Evolutionary conservation across 2,113 vertebrate species (phyloP).

Genomic region (human): DNA sequence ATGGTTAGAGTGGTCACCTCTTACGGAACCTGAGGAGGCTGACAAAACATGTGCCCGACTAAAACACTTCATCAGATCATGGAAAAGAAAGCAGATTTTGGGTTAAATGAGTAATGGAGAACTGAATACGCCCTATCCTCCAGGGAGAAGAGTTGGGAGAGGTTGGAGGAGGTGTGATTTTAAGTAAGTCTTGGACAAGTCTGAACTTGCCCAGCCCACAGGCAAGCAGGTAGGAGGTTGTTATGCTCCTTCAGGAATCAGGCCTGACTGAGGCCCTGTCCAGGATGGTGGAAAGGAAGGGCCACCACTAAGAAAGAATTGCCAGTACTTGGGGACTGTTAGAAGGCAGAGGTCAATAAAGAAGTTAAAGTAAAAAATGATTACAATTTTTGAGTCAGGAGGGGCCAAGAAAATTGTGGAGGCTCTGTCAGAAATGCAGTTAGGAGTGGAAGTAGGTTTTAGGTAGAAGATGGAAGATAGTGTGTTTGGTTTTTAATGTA

Average conservation of each 20-base stretch:
- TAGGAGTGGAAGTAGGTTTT: neutral
- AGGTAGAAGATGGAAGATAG: neutral
- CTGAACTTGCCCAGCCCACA: neutral
- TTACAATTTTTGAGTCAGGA: neutral
- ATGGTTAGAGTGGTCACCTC: neutral
- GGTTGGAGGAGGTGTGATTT: neutral
- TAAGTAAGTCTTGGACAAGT: neutral
- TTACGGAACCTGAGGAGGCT: neutral
- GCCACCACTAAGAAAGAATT: neutral
- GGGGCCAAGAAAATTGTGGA: neutral
- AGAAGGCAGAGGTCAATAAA: neutral
- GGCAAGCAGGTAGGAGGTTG: neutral
- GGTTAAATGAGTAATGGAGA: neutral
- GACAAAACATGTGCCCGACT: neutral
- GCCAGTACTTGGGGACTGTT: no score
- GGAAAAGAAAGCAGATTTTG: neutral
- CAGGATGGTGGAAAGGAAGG: neutral
- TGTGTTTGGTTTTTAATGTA: neutral
- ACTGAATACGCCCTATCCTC: neutral
- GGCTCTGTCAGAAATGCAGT: neutral
- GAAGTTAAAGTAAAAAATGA: neutral
- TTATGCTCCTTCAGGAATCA: neutral
- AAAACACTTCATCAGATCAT: neutral
- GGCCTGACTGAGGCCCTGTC: neutral
- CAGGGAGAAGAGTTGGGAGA: neutral